phyloP scores from a whole-genome alignment of 2,113 vertebrate species.

The Ariopsis seemanni region DNA sequence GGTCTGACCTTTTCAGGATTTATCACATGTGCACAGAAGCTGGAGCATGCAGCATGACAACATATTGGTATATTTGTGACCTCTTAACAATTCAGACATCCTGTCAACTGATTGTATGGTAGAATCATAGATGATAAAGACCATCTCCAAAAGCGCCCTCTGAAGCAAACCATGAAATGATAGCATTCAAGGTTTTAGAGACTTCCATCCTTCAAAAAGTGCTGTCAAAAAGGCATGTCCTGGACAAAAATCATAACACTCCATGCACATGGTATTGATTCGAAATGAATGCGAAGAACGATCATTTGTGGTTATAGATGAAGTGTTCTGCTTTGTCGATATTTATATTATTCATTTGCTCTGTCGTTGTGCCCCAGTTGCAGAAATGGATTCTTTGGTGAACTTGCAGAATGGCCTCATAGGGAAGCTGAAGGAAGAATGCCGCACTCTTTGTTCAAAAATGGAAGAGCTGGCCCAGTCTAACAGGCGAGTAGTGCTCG shows the following conservation, averaged over 20 bases:
- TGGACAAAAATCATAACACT: too few species aligned
- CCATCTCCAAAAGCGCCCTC: neutral
- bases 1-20: neutral
- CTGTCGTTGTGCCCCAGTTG: conserved; percentile 72
- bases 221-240: neutral
- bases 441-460: conserved; percentile 74
- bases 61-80: neutral
- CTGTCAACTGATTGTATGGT: neutral
- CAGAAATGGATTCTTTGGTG: conserved; percentile 80
- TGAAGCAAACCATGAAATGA: neutral
- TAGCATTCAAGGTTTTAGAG: neutral
- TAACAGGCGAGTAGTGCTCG: conserved; percentile 74
- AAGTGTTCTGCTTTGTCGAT: conserved; percentile 7
- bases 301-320: neutral
- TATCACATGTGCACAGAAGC: neutral
- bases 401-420: conserved; percentile 86
- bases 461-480: conserved; percentile 80
- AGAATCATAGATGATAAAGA: neutral
- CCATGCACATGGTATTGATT: neutral
- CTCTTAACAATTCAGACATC: neutral
- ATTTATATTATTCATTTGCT: neutral
- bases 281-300: neutral
- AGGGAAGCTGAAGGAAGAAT: conserved; percentile 86
- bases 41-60: neutral
- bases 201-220: neutral